Conservation (phyloP, 2,797 vertebrate species). For the Microctenopoma lineatum region DNA sequence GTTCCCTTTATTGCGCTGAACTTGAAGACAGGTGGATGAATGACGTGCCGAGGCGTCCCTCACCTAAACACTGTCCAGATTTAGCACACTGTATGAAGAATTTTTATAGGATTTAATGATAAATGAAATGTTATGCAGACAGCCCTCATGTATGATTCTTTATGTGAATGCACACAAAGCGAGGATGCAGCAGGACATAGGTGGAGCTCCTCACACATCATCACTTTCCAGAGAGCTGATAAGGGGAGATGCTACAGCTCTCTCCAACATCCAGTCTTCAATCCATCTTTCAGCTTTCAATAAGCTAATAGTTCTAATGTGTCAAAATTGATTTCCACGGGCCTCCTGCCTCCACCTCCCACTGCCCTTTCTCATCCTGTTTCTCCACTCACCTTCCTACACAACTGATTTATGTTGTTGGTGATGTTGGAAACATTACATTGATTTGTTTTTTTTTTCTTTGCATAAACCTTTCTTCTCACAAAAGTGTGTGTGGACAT, state of each 20-base stretch:
- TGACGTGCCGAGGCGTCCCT: slow-evolving; percentile 1
- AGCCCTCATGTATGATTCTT: neutral
- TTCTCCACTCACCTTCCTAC: slow-evolving; percentile 50
- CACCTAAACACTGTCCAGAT: neutral
- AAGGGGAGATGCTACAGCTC: slow-evolving; percentile 62
- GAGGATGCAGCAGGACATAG: slow-evolving; percentile 6
- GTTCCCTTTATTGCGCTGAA: slow-evolving; percentile 21
- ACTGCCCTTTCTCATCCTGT: slow-evolving; percentile 55
- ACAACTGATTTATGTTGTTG: slow-evolving; percentile 86
- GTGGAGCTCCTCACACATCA: slow-evolving; percentile 13
- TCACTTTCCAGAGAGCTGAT: slow-evolving; percentile 52
- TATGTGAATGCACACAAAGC: neutral
- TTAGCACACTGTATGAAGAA: too few species aligned
- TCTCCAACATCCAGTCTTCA: slow-evolving; percentile 56
- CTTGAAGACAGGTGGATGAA: slow-evolving; percentile 12
- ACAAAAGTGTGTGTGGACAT: neutral
- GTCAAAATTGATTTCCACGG: slow-evolving; percentile 94
- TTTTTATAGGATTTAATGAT: too few species aligned
- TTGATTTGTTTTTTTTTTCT: slow-evolving; percentile 85
- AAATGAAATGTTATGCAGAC: too few species aligned
- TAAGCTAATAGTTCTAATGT: slow-evolving; percentile 95
- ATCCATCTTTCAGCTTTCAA: slow-evolving; percentile 87
- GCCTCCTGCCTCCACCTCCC: slow-evolving; percentile 53
- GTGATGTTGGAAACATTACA: slow-evolving; percentile 83
- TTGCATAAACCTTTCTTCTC: slow-evolving; percentile 84